phyloP scores from a whole-genome alignment of 2,113 vertebrate species.

The Halichoerus grypus region DNA sequence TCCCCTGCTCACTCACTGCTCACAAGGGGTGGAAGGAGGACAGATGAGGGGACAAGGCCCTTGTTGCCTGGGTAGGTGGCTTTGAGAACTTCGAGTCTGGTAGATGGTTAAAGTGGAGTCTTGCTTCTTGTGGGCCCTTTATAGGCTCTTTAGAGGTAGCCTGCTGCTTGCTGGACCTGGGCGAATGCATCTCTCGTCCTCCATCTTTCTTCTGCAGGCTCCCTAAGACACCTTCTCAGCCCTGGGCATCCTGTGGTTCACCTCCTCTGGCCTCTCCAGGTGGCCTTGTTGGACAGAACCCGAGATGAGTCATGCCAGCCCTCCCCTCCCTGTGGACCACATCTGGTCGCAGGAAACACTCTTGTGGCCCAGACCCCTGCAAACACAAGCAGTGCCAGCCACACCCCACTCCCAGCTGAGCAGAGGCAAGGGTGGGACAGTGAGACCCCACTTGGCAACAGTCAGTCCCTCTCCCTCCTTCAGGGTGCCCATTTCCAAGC shows the following conservation, averaged over 20 bases:
- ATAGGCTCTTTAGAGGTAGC: background rate
- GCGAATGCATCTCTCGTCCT: background rate
- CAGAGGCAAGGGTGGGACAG: background rate
- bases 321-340: background rate
- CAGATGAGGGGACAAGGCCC: background rate
- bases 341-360: background rate
- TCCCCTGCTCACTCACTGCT: background rate
- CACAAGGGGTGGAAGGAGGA: background rate
- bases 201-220: background rate
- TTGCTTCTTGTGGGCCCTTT: background rate
- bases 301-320: background rate
- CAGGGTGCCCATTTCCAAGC: background rate
- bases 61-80: background rate
- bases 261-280: background rate
- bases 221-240: background rate
- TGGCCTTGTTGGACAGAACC: background rate
- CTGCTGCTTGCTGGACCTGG: background rate
- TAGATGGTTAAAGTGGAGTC: background rate
- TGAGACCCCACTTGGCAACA: background rate
- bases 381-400: background rate
- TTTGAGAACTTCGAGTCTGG: background rate
- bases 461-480: background rate
- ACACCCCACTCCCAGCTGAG: background rate
- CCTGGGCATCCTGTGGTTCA: background rate
- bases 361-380: too few species aligned